A percentile compares a stretch with the other conserved stretches of the same genome.
Conservation (phyloP, 30 jellyfish, hydroid and myxozoan genomes). For the Pseudorhiza aurosa region DNA sequence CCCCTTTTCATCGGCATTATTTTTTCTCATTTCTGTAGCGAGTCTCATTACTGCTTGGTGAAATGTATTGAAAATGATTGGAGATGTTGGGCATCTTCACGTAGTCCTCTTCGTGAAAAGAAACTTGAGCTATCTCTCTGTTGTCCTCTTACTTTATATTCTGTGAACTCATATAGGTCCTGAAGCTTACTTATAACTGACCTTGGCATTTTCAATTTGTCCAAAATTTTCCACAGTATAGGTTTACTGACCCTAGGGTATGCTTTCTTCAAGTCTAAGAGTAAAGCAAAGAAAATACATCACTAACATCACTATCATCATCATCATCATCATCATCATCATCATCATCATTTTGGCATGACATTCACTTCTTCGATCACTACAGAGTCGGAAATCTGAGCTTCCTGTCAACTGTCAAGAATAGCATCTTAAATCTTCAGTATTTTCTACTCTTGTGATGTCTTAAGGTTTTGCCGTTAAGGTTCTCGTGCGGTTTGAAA, state of each 20-base stretch:
- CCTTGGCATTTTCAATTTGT: background rate
- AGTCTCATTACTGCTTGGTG: slow-evolving; percentile 1
- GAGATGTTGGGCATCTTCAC: slow-evolving; percentile 1
- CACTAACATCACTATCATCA: background rate
- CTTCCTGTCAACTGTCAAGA: no score
- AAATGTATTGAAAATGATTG: background rate
- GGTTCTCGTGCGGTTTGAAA: no score
- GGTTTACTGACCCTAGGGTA: background rate
- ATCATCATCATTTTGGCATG: no score
- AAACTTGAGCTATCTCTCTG: background rate
- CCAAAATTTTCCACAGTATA: background rate
- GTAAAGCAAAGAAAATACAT: no score
- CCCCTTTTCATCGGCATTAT: background rate
- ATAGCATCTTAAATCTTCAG: no score
- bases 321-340: no score
- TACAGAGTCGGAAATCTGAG: no score
- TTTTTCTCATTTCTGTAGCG: background rate
- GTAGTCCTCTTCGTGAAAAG: slow-evolving; percentile 3
- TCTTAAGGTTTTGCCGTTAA: no score
- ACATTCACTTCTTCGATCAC: no score
- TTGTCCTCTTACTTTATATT: background rate
- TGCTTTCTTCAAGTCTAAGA: background rate
- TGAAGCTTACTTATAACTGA: background rate
- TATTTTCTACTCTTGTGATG: no score
- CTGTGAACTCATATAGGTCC: slow-evolving; percentile 1